A percentile compares a stretch with the other conserved stretches of the same genome.
Evolutionary conservation across 2,888 invertebrate genomes (phyloP).

Genomic region (Campoletis raptor): DNA sequence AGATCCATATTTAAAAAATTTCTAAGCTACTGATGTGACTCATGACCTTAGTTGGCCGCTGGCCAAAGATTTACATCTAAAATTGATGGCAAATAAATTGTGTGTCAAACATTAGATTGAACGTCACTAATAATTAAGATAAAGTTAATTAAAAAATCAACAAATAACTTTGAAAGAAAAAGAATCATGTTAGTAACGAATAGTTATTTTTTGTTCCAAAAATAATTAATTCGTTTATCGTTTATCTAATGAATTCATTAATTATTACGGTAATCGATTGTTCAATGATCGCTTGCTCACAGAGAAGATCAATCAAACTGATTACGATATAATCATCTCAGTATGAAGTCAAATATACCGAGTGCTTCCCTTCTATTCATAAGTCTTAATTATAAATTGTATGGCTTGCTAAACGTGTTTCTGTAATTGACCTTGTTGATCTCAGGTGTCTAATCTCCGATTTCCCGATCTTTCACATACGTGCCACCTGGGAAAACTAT

Average conservation of each 20-base stretch:
- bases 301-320: neutral
- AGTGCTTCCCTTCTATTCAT: neutral
- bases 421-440: conserved; percentile 22
- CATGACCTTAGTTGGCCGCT: conserved; percentile 9
- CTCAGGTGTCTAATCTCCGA: conserved; percentile 15
- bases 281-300: neutral
- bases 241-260: conserved; percentile 5
- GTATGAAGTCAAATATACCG: neutral
- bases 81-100: conserved; percentile 19
- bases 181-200: neutral
- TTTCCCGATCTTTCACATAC: conserved; percentile 28
- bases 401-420: neutral
- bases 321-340: neutral
- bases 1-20: conserved; percentile 31
- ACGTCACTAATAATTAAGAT: neutral
- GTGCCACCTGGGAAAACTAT: conserved; percentile 15
- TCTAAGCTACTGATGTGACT: conserved; percentile 20
- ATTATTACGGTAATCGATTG: neutral
- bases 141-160: neutral
- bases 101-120: neutral
- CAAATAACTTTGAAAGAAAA: neutral
- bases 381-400: neutral
- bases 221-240: neutral
- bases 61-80: conserved; percentile 18
- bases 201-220: neutral